A percentile compares a stretch with the other conserved stretches of the same genome.
Conservation (phyloP, 2,113 vertebrate genomes). For the Fulica atra region DNA sequence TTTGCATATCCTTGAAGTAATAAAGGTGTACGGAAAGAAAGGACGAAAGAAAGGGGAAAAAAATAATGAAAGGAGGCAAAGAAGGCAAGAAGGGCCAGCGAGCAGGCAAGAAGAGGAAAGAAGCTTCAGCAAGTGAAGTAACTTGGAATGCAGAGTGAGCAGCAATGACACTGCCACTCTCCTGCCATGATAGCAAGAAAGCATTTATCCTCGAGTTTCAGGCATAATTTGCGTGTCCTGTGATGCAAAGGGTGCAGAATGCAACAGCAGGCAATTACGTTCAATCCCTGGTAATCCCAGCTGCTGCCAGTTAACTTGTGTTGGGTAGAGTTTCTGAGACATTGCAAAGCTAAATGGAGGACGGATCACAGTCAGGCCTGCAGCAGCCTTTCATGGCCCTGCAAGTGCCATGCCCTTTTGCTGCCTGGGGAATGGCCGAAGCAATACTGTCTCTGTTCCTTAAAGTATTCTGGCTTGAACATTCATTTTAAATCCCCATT, state of each 20-base stretch:
- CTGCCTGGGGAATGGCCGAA: not conserved
- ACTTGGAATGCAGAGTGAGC: not conserved
- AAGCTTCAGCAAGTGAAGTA: not conserved
- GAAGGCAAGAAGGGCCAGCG: not conserved
- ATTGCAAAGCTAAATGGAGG: not conserved
- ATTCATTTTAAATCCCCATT: not conserved
- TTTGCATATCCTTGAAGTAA: not conserved
- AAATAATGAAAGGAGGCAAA: not conserved
- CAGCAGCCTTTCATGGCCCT: not conserved
- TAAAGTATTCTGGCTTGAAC: not conserved
- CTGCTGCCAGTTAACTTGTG: not conserved
- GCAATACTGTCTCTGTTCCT: not conserved
- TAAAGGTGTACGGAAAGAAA: not conserved
- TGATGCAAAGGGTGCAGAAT: not conserved
- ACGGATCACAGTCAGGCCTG: not conserved
- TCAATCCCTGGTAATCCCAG: not conserved
- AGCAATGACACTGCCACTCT: not conserved
- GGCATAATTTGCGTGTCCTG: not conserved
- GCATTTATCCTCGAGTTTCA: not conserved
- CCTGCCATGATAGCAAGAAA: not conserved
- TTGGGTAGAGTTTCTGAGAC: not conserved
- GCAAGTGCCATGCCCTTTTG: not conserved
- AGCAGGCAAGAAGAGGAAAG: not conserved
- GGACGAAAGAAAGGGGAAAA: not conserved
- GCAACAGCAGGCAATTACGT: not conserved